Evolutionary conservation across 1,140 invertebrate species (phyloP), one percentile per base, ranked within the genome.

Genomic region (Dolichoris vasculosae): DNA sequence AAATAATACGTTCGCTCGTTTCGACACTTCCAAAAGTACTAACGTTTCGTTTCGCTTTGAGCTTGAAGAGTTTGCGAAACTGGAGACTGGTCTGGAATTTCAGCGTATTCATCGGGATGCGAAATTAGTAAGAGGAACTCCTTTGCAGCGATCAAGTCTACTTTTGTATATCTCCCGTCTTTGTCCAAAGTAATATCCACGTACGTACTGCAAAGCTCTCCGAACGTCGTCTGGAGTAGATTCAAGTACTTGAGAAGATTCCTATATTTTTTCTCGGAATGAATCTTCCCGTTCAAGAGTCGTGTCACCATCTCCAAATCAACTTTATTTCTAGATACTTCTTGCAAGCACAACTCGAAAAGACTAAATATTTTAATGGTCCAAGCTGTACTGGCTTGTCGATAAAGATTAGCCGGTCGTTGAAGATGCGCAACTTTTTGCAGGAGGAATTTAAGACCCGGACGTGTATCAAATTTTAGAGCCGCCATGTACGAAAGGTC

Each of bases 381-480:
- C 96, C 97, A 98, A 23, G 97, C 96, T 6, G 97, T 97, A 43
- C 97, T 97, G n/a, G 97, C 97, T 92, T 98, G 97, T 86, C 97
- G 97, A 90, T 98, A 99, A 30, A 98, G 92, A 94, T 99, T 99
- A 0, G 98, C 97, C 20, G 97, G 97, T 88, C 97, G 95, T 63
- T 97, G 96, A 82, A 98, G 94, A 89, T 97, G 96, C 0, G 96
- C 97, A 0, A 99, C 97, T 94, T 98, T 99, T 92, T 99, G 97
- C 71, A 98, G 95, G 9, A 99, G 94, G 91, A 99, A 98, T 91
- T 99, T 99, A 13, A 99, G 92, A 0, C 98, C 98, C 0, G 98
- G 98, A 32, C 98, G 95, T 13, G 95, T 94, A 91, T 99, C 98
- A 91, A 99, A 98, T 88, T 97, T 96, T 88, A 96, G 94, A 0